Conservation (phyloP, 2,888 invertebrate species). For the Cremastinae sp. region DNA sequence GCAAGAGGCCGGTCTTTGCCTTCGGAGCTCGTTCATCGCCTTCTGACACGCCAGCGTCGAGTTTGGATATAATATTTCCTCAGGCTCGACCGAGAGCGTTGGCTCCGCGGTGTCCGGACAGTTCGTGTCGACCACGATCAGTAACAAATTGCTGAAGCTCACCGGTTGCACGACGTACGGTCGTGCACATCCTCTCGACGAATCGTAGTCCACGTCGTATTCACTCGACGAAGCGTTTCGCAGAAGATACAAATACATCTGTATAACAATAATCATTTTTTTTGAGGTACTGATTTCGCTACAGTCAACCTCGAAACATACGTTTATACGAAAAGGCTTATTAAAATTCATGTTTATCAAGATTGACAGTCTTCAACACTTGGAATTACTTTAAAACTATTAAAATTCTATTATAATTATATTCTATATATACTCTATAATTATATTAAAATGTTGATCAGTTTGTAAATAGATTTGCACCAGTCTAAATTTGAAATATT, state of each 20-base stretch:
- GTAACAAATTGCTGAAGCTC: slow-evolving; percentile 89
- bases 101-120: slow-evolving; percentile 83
- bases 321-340: too few relatives aligned
- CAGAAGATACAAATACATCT: slow-evolving; percentile 80
- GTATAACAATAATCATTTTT: slow-evolving; percentile 17
- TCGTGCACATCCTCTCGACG: slow-evolving; percentile 74
- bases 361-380: too few relatives aligned
- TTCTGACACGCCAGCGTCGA: slow-evolving; percentile 85
- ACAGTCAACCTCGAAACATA: too few relatives aligned
- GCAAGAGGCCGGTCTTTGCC: slow-evolving; percentile 88
- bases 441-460: too few relatives aligned
- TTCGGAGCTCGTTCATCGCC: slow-evolving; percentile 82
- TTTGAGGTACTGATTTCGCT: too few relatives aligned
- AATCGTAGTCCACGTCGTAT: slow-evolving; percentile 71
- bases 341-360: too few relatives aligned
- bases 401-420: too few relatives aligned
- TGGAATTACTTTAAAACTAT: too few relatives aligned
- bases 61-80: slow-evolving; percentile 81
- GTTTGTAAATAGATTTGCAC: too few relatives aligned
- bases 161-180: slow-evolving; percentile 89
- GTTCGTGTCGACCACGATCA: slow-evolving; percentile 87
- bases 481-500: too few relatives aligned
- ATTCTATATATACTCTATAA: too few relatives aligned
- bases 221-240: slow-evolving; percentile 70
- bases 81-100: slow-evolving; percentile 79